phyloP scores from a whole-genome alignment of 2,797 vertebrate species.

The Odontamblyopus rebecca region DNA sequence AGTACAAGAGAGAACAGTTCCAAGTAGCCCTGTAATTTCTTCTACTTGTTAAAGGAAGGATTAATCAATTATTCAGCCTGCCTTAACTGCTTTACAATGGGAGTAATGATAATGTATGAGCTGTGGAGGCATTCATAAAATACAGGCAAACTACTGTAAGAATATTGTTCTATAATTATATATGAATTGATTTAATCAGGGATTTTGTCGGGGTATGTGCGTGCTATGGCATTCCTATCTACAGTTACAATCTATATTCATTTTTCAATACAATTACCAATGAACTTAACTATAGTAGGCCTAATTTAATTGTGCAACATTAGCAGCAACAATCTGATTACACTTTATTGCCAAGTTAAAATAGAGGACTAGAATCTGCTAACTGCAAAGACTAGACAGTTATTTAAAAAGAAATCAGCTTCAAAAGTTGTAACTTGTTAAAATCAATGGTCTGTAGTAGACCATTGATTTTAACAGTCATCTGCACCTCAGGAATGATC shows the following conservation, averaged over 20 bases:
- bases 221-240: no score
- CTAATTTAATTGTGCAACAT: no score
- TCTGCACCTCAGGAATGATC: background rate
- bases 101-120: conserved; percentile 42
- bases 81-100: conserved; percentile 49
- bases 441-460: background rate
- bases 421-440: no score
- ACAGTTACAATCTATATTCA: no score
- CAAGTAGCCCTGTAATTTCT: conserved; percentile 58
- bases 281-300: background rate
- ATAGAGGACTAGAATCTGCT: no score
- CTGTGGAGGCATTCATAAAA: conserved; percentile 7
- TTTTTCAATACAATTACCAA: background rate
- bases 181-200: conserved; percentile 3
- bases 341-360: no score
- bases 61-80: conserved; percentile 67
- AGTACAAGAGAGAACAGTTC: conserved; percentile 49
- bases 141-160: background rate
- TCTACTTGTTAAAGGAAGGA: conserved; percentile 59
- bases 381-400: background rate
- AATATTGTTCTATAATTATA: conserved; percentile 4
- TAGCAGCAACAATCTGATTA: no score
- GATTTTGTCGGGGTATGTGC: background rate
- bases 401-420: no score
- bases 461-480: background rate